Evolutionary conservation across 2,797 vertebrate species (phyloP).

Genomic region (Tapirus indicus): DNA sequence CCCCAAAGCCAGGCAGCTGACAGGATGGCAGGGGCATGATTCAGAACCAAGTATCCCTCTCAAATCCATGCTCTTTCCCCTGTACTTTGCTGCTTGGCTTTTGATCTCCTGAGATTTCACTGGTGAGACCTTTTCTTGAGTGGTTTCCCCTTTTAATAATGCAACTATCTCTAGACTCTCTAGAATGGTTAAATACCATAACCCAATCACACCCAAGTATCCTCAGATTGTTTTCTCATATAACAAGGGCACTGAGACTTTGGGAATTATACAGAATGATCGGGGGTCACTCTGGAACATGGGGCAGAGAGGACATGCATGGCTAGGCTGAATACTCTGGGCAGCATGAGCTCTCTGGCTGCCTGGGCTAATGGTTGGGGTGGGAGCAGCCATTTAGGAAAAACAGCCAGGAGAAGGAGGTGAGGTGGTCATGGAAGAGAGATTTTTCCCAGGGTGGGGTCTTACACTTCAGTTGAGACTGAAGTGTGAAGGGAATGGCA

Average conservation of each 20-base stretch:
- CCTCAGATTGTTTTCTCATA: background rate
- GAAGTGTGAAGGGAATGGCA: background rate
- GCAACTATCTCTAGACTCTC: background rate
- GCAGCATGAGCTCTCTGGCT: background rate
- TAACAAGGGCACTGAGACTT: background rate
- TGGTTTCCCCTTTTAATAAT: background rate
- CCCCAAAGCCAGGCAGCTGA: background rate
- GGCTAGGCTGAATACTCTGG: background rate
- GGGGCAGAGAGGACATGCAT: background rate
- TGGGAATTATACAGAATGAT: background rate
- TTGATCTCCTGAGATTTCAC: background rate
- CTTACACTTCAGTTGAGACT: background rate
- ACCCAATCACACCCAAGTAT: background rate
- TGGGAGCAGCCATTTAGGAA: background rate
- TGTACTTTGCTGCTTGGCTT: background rate
- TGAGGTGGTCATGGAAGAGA: background rate
- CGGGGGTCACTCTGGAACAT: background rate
- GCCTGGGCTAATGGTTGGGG: background rate
- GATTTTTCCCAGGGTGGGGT: background rate
- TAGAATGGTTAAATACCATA: background rate
- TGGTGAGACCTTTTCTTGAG: background rate
- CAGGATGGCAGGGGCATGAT: background rate
- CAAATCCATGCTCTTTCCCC: background rate
- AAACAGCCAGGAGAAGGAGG: background rate
- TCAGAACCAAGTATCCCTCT: background rate